phyloP scores from a whole-genome alignment of 2,797 vertebrate genomes.

The Scleropages formosus region DNA sequence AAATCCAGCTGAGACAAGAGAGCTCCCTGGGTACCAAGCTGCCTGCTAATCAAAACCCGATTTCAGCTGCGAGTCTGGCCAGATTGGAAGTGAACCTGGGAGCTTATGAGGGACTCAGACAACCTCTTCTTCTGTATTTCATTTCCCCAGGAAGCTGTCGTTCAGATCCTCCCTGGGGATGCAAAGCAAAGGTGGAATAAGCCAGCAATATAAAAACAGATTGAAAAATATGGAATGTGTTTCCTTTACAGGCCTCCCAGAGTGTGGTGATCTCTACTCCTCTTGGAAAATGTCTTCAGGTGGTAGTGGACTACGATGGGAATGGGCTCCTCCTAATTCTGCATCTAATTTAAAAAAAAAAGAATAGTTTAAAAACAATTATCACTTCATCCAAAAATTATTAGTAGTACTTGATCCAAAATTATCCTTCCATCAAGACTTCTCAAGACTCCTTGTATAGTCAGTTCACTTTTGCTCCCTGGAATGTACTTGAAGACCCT shows the following conservation, averaged over 20 bases:
- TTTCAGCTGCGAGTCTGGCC: slow-evolving; percentile 4
- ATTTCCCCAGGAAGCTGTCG: not conserved
- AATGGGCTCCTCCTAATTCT: no score
- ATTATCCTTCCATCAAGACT: no score
- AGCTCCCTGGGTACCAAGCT: not conserved
- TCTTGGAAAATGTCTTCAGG: not conserved
- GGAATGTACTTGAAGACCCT: no score
- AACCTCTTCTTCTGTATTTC: slow-evolving; percentile 9
- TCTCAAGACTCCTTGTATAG: no score
- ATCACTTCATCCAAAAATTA: no score
- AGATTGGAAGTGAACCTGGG: not conserved
- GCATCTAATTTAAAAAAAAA: no score
- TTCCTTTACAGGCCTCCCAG: not conserved
- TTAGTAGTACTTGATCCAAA: no score
- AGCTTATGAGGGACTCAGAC: no score
- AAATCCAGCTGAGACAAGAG: not conserved
- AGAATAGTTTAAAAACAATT: no score
- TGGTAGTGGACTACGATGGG: no score
- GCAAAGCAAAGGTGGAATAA: not conserved
- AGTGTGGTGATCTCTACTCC: not conserved
- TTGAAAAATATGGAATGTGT: not conserved
- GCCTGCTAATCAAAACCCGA: slow-evolving; percentile 17
- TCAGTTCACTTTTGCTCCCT: no score
- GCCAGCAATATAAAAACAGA: not conserved
- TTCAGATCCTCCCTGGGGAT: not conserved